These are phyloP conservation scores for Vanessa atalanta DNA, from an alignment of 1,140 invertebrate species.

Conservation along the genomic window DNA sequence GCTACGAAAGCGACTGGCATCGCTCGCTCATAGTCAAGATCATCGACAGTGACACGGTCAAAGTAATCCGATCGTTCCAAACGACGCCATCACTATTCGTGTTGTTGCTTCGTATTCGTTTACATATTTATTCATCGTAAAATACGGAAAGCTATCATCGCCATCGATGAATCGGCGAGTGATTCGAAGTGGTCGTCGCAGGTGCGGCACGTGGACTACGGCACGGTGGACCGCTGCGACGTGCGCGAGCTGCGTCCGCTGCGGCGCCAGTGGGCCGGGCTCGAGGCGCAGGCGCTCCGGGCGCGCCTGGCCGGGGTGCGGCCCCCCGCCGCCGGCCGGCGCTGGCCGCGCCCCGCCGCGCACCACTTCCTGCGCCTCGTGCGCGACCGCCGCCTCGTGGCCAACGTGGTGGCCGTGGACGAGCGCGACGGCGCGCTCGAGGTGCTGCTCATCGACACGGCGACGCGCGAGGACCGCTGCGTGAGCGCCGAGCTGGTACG, in stretches of 20 bases:
- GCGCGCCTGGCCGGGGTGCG: slow-evolving; percentile 42
- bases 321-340: slow-evolving; percentile 45
- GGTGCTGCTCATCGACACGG: slow-evolving; percentile 62
- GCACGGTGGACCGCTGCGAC: slow-evolving; percentile 55
- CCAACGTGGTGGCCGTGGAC: slow-evolving; percentile 48
- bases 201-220: slow-evolving; percentile 63
- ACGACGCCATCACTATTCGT: neutral
- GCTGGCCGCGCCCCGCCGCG: slow-evolving; percentile 56
- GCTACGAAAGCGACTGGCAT: slow-evolving; percentile 66
- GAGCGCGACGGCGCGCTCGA: slow-evolving; percentile 52
- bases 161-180: no score
- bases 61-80: slow-evolving; percentile 41
- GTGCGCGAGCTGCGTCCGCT: slow-evolving; percentile 46
- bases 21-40: slow-evolving; percentile 62
- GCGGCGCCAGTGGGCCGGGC: slow-evolving; percentile 46
- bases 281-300: slow-evolving; percentile 52
- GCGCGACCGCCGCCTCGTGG: slow-evolving; percentile 49
- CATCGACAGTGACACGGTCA: slow-evolving; percentile 61
- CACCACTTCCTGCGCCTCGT: slow-evolving; percentile 49
- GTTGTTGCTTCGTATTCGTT: no score
- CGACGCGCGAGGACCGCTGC: slow-evolving; percentile 53
- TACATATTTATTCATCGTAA: no score
- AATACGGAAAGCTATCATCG: no score
- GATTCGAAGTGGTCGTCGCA: neutral
- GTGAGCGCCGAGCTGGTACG: slow-evolving; percentile 52